Evolutionary conservation across 2,888 invertebrate genomes (phyloP).

Genomic region (Limnephilus marmoratus): DNA sequence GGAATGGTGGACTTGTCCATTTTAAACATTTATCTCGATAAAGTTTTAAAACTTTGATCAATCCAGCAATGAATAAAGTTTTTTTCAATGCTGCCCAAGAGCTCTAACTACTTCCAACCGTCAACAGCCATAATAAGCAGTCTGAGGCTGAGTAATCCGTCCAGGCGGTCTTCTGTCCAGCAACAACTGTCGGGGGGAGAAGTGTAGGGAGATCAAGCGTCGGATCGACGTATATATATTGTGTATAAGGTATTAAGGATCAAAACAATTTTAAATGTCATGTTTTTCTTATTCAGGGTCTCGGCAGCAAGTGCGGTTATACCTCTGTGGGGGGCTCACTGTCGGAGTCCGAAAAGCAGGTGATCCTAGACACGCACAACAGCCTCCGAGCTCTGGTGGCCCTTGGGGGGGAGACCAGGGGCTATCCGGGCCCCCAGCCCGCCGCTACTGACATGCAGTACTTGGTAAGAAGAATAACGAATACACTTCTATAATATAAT

Average conservation of each 20-base stretch:
- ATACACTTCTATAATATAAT: background rate
- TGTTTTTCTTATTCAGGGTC: constrained; percentile 65
- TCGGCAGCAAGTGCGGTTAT: constrained; percentile 59
- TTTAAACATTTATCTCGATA: background rate
- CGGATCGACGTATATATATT: too few relatives aligned
- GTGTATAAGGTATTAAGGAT: background rate
- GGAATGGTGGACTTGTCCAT: background rate
- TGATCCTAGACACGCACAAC: constrained; percentile 73
- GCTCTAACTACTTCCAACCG: too few relatives aligned
- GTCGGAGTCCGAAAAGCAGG: constrained; percentile 69
- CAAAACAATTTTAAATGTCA: background rate
- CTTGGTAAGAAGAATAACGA: constrained; percentile 66
- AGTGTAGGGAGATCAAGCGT: too few relatives aligned
- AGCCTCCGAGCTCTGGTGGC: constrained; percentile 71
- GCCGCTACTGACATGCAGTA: constrained; percentile 70
- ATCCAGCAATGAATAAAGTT: too few relatives aligned
- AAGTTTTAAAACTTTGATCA: background rate
- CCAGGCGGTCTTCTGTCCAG: too few relatives aligned
- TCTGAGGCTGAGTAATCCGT: too few relatives aligned
- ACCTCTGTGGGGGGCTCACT: constrained; percentile 66
- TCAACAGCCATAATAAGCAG: too few relatives aligned
- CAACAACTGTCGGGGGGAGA: too few relatives aligned
- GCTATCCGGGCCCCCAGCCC: constrained; percentile 72
- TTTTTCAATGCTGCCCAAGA: too few relatives aligned
- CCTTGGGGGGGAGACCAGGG: constrained; percentile 69